phyloP scores from a whole-genome alignment of 2,888 invertebrate genomes.

The Euspilapteryx auroguttella region DNA sequence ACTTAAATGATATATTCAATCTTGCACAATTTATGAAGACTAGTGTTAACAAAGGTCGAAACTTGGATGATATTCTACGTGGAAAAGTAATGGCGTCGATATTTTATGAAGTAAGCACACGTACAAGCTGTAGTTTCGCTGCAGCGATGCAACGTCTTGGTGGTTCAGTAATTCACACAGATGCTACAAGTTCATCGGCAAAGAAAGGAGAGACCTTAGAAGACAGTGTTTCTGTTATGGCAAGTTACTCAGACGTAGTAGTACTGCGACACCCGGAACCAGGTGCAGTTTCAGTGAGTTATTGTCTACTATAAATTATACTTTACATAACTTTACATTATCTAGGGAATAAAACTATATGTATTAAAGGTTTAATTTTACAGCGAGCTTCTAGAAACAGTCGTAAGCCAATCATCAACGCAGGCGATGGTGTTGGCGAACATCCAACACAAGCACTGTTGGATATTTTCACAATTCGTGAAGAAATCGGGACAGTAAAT shows the following conservation, averaged over 20 bases:
- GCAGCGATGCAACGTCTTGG: constrained; percentile 97
- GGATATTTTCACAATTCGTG: constrained; percentile 96
- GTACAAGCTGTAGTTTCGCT: constrained; percentile 94
- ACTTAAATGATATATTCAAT: constrained; percentile 91
- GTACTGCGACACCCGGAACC: constrained; percentile 93
- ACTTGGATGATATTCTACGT: constrained; percentile 81
- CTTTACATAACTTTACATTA: neutral
- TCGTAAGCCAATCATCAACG: constrained; percentile 93
- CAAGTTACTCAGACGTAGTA: constrained; percentile 91
- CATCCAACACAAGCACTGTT: constrained; percentile 97
- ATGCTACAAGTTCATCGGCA: constrained; percentile 88
- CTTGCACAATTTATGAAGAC: constrained; percentile 86
- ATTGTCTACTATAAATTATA: constrained; percentile 2
- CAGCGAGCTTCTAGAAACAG: constrained; percentile 82
- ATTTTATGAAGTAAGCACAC: constrained; percentile 97
- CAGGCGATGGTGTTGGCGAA: constrained; percentile 96
- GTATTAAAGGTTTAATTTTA: constrained; percentile 9
- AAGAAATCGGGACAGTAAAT: constrained; percentile 98
- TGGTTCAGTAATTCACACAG: constrained; percentile 88
- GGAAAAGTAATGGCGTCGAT: constrained; percentile 95
- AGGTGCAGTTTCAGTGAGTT: constrained; percentile 83
- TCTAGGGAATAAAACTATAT: neutral
- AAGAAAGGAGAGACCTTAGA: constrained; percentile 96
- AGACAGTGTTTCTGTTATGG: constrained; percentile 83
- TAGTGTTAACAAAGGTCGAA: constrained; percentile 80